Evolutionary conservation across 37 sponge, comb jelly and placozoan species (phyloP).

Genomic region (Spongia lamella): DNA sequence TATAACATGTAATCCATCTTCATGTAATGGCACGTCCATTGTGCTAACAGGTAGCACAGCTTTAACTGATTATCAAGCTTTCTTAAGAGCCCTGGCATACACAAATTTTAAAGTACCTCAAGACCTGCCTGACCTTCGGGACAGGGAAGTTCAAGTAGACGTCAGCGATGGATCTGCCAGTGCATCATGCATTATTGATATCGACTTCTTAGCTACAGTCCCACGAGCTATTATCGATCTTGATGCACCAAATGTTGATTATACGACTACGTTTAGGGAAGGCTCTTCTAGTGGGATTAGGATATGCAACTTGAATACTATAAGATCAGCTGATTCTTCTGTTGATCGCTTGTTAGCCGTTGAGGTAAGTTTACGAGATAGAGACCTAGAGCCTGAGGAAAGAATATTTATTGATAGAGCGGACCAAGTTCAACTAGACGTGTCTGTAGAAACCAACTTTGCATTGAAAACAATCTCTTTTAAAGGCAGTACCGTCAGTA

Average conservation of each 20-base stretch:
- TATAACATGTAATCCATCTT: constrained; percentile 26
- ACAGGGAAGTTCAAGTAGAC: constrained; percentile 38
- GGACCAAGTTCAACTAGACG: not conserved
- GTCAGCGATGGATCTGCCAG: constrained; percentile 36
- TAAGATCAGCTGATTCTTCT: constrained; percentile 55
- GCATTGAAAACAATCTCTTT: constrained; percentile 58
- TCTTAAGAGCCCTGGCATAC: constrained; percentile 54
- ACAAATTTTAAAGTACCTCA: constrained; percentile 29
- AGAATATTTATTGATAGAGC: constrained; percentile 5
- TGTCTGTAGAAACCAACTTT: constrained; percentile 59
- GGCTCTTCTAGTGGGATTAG: constrained; percentile 4
- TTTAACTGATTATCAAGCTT: constrained; percentile 21
- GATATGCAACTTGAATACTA: not conserved
- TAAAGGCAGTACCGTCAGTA: constrained; percentile 13
- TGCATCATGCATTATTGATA: not conserved
- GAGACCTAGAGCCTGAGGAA: constrained; percentile 26
- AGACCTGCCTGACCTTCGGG: constrained; percentile 60
- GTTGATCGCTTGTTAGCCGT: constrained; percentile 43
- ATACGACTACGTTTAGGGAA: constrained; percentile 43
- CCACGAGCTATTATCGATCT: constrained; percentile 62
- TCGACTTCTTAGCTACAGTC: constrained; percentile 48
- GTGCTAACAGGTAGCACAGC: constrained; percentile 37
- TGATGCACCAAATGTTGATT: constrained; percentile 61
- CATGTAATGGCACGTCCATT: constrained; percentile 39
- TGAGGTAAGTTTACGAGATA: constrained; percentile 45